phyloP scores from a whole-genome alignment of 2,797 vertebrate species.

The Clarias fuscus region DNA sequence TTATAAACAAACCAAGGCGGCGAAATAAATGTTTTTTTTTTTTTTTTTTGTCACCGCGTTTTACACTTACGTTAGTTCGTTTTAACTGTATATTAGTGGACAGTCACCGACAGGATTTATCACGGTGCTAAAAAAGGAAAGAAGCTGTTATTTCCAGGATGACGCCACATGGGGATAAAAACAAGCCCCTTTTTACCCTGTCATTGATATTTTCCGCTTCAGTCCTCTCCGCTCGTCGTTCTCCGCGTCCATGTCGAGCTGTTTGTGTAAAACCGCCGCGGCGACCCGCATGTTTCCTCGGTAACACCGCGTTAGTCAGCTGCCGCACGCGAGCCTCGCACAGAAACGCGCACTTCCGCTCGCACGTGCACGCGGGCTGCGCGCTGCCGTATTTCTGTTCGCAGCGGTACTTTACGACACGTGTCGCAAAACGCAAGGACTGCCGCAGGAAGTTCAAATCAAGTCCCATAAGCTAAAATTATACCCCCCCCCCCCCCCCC shows the following conservation, averaged over 20 bases:
- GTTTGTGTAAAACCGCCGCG: not conserved
- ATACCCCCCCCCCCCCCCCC: no score
- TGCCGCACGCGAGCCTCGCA: not conserved
- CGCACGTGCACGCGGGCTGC: not conserved
- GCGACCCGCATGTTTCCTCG: not conserved
- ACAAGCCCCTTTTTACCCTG: conserved; percentile 58
- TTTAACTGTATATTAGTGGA: not conserved
- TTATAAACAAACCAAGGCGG: not conserved
- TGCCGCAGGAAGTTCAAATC: no score
- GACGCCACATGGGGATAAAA: not conserved
- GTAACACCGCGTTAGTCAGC: not conserved
- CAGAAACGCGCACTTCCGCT: not conserved
- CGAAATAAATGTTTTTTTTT: no score
- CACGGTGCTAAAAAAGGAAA: not conserved
- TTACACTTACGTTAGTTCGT: no score
- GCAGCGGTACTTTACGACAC: not conserved
- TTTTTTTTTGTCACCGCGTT: no score
- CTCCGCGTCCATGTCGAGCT: not conserved
- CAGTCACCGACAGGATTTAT: rapidly evolving
- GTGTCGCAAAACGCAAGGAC: not conserved
- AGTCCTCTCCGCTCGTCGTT: conserved; percentile 55
- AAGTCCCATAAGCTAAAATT: no score
- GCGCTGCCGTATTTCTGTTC: conserved; percentile 27
- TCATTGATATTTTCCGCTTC: conserved; percentile 73
- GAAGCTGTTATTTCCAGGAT: not conserved